Evolutionary conservation across 2,888 invertebrate species (phyloP), one percentile per base, ranked within the genome.

Genomic region (Bellardia pandia): DNA sequence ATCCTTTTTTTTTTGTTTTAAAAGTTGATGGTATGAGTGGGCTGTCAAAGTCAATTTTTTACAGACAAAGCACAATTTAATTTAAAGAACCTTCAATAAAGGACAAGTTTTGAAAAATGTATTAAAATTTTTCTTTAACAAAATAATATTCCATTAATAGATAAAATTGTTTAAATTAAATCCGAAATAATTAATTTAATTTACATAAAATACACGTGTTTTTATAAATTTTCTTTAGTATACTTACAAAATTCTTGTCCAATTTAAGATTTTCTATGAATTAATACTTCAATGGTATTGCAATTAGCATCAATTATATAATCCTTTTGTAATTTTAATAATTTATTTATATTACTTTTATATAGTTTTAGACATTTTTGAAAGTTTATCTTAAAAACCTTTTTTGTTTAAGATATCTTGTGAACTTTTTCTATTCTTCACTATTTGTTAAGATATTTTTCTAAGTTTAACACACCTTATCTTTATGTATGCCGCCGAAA

Each of bases 401-500:
- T 16, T 58, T 45, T 23, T 23, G 23, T 23, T 9, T 23, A 64
- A 48, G 11, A 45, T 30, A 30, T 33, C 45, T 40, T 60, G 68
- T 58, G 30, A 68, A 71, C 13, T 71, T 77, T 76, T 11, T 48
- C 6, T 16, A 40, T 69, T 14, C 11, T 48, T 8, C 33, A 60
- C 9, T 81, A 42, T 66, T 16, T 64, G 11, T 78, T 14, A 58
- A 58, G 60, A 48, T 71, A 68, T 62, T 77, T 56, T 42, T 68
- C 5, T 42, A 13, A 33, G 23, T 74, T 68, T 75, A 86, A 75
- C 72, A 83, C 88, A 83, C 82, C 86, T 88, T 83, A 56, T 77
- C 88, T 80, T 83, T 80, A 76, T 76, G 82, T 83, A 83, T 79
- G 86, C 83, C 86, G 88, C 79, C 83, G 86, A 86, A 88, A 88